These are phyloP conservation scores for Bubo bubo DNA, from an alignment of 2,113 vertebrate species.

Conservation along the genomic window DNA sequence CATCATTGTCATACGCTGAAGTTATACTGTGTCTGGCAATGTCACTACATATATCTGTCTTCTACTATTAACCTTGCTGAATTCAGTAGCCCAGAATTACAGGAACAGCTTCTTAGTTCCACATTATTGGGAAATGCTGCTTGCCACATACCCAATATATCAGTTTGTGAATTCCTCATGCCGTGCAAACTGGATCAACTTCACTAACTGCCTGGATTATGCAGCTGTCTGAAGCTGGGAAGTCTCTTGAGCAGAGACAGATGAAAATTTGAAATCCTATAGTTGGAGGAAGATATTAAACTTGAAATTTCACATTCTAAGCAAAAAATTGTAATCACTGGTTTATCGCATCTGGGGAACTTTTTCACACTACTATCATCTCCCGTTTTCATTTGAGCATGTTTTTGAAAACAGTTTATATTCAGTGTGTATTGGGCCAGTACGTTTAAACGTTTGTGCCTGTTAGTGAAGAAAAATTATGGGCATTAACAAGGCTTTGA, in stretches of 20 bases:
- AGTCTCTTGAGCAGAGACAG: neutral
- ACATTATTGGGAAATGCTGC: neutral
- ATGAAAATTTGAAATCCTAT: neutral
- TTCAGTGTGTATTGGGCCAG: neutral
- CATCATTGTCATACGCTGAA: accelerated
- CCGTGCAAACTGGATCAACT: neutral
- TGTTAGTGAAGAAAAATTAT: neutral
- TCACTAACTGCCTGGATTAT: neutral
- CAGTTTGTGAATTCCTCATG: neutral
- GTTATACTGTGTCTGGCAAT: neutral
- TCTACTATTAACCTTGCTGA: neutral
- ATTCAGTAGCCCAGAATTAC: neutral
- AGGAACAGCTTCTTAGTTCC: neutral
- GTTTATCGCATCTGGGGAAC: neutral
- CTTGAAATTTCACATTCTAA: neutral
- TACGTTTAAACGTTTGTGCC: neutral
- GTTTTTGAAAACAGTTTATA: neutral
- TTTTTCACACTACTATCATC: neutral
- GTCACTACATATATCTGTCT: neutral
- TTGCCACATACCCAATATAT: neutral
- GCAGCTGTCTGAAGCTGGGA: neutral
- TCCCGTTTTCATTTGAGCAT: neutral
- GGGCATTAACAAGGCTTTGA: neutral
- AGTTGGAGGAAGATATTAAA: neutral
- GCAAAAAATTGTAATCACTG: neutral